phyloP scores from a whole-genome alignment of 1,140 invertebrate genomes.

The Temnothorax curvispinosus region DNA sequence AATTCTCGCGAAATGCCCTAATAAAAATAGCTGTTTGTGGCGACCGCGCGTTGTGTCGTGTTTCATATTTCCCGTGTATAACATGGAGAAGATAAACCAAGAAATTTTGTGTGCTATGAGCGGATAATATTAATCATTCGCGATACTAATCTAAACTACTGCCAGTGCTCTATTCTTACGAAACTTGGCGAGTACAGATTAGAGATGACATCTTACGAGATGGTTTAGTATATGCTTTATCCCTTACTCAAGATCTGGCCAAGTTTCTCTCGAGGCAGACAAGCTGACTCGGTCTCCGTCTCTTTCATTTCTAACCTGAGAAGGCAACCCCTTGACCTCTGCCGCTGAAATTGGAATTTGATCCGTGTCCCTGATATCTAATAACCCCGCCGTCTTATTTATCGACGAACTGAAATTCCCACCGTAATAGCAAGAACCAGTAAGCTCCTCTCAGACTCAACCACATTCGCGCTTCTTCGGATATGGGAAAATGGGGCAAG shows the following conservation, averaged over 20 bases:
- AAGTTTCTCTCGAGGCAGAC: conserved; percentile 25
- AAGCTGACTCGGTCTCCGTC: conserved; percentile 40
- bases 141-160: conserved; percentile 9
- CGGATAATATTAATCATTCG: conserved; percentile 18
- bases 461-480: conserved; percentile 15
- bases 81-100: neutral
- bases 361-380: conserved; percentile 75
- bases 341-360: conserved; percentile 75
- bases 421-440: conserved; percentile 39
- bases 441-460: conserved; percentile 41
- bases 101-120: neutral
- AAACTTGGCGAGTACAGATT: conserved; percentile 7
- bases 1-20: neutral
- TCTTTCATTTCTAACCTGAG: conserved; percentile 35
- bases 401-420: conserved; percentile 72
- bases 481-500: neutral
- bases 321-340: conserved; percentile 57
- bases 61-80: neutral
- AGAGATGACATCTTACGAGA: neutral
- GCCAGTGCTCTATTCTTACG: neutral
- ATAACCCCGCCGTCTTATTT: conserved; percentile 75
- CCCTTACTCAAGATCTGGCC: conserved; percentile 34
- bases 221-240: conserved; percentile 1
- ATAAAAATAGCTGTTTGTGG: conserved; percentile 6
- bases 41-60: neutral